Evolutionary conservation across 2,888 invertebrate species (phyloP), one percentile per base, ranked within the genome.

Genomic region (Mythimna pallens): DNA sequence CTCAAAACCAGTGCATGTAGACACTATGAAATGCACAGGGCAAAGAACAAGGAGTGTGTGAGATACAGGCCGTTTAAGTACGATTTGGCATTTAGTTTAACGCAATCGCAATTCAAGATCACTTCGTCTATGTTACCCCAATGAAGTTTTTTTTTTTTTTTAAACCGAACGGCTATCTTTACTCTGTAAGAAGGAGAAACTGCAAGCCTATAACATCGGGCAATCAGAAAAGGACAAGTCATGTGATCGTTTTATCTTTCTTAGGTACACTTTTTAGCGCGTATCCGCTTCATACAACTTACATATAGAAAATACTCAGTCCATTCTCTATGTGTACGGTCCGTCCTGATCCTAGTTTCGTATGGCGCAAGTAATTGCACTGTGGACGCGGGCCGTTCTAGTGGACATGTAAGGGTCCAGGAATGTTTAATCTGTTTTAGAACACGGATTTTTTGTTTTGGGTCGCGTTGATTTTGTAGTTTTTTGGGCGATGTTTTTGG

Each of bases 341-440:
- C 62, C 63, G 80, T 67, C 68, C 50, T 66, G 76, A 76, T 81
- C 71, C 73, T 77, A 82, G 77, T 74, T 76, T 65, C 65, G 76
- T 82, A 65, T 61, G 79, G 34, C 34, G 5, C 79, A 76, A 81
- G 71, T 81, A 82, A 81, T 84, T 85, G 84, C 77, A 77, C 61
- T 64, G 30, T 78, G 69, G 72, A 78, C 85, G 82, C 65, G 58
- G 79, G 59, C 43, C 72, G 43, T 58, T 67, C 10, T 59, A n/a
- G 58, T 62, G 58, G 62, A 73, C 73, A 62, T 69, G 30, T 55
- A 67, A 65, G 66, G 75, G 78, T 64, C 62, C 25, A 70, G 78
- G 85, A 87, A 87, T 87, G 85, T 87, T 87, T 87, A 87, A 87
- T 85, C 76, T 81, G 82, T 84, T 80, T 68, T 76, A 63, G 17